phyloP scores from a whole-genome alignment of 2,797 vertebrate species.

The Myoxocephalus aenaeus region DNA sequence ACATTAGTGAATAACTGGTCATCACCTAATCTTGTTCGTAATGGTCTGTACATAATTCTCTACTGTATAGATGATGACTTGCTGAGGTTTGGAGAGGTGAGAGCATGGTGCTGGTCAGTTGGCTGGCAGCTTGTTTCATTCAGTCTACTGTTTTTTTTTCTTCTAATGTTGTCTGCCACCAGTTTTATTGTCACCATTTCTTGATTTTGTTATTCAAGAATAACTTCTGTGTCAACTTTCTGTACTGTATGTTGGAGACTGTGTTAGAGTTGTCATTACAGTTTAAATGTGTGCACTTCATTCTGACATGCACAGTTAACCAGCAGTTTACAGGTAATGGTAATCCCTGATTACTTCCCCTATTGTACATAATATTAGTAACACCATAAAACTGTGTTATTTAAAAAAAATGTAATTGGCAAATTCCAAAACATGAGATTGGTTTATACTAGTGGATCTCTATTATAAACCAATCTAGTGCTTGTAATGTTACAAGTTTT shows the following conservation, averaged over 20 bases:
- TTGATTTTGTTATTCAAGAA: conserved; percentile 18
- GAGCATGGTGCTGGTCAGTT: conserved; percentile 38
- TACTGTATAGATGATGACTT: conserved; percentile 26
- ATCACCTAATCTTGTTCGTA: conserved; percentile 6
- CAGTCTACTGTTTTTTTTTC: conserved; percentile 42
- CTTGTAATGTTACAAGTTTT: conserved; percentile 24
- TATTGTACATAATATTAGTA: conserved; percentile 49
- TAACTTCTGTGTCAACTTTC: conserved; percentile 21
- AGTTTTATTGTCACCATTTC: conserved; percentile 36
- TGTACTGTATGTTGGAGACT: conserved; percentile 43
- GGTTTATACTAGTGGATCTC: conserved; percentile 46
- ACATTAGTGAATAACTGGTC: conserved; percentile 10
- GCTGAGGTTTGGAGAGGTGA: conserved; percentile 25
- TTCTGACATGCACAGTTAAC: conserved; percentile 83
- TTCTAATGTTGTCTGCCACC: conserved; percentile 23
- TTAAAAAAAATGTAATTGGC: conserved; percentile 44
- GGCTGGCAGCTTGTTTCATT: conserved; percentile 45
- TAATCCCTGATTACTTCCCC: conserved; percentile 77
- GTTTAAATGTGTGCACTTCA: conserved; percentile 69
- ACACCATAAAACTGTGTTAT: conserved; percentile 38
- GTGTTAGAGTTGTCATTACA: conserved; percentile 45
- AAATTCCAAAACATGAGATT: conserved; percentile 44
- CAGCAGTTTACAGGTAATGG: conserved; percentile 85
- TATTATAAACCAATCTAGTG: conserved; percentile 40
- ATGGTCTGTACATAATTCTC: conserved; percentile 26